These are phyloP conservation scores for Apotomis betuletana DNA, from an alignment of 2,888 invertebrate genomes.

Conservation along the genomic window DNA sequence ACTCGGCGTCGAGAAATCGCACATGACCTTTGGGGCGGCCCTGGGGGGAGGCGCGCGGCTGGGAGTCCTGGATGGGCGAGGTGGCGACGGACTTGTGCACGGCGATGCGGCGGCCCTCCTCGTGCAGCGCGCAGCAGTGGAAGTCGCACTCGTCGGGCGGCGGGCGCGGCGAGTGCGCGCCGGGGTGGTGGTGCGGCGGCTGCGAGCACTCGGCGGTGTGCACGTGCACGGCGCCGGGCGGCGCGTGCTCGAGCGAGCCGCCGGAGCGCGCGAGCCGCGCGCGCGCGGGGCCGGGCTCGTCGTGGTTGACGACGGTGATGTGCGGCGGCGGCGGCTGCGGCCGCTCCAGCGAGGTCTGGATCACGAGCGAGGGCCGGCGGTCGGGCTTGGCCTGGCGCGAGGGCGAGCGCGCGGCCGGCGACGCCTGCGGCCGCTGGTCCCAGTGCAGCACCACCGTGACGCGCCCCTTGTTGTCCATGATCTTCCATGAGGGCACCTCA, in stretches of 20 bases:
- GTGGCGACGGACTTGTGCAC: constrained; percentile 96
- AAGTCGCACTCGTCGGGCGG: constrained; percentile 95
- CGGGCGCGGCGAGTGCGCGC: constrained; percentile 80
- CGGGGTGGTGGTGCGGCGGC: constrained; percentile 85
- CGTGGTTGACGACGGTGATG: constrained; percentile 97
- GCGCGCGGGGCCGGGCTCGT: constrained; percentile 91
- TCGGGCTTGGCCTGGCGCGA: constrained; percentile 79
- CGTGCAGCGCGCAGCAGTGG: constrained; percentile 97
- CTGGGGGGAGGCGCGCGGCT: constrained; percentile 87
- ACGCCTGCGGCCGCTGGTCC: constrained; percentile 93
- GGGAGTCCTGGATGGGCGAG: constrained; percentile 94
- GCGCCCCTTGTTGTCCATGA: constrained; percentile 98
- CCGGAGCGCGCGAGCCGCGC: constrained; percentile 88
- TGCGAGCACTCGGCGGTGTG: constrained; percentile 91
- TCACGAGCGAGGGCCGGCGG: constrained; percentile 88
- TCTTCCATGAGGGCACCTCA: constrained; percentile 99
- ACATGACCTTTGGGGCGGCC: constrained; percentile 90
- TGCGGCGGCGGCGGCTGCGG: constrained; percentile 89
- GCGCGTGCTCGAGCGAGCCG: constrained; percentile 85
- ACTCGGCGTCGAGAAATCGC: constrained; percentile 92
- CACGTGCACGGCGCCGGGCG: constrained; percentile 86
- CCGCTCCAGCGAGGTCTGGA: constrained; percentile 90
- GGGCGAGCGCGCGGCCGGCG: constrained; percentile 83
- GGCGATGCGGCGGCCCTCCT: constrained; percentile 95
- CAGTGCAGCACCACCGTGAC: constrained; percentile 98